Evolutionary conservation across 2,113 vertebrate species (phyloP).

Genomic region (Hippocampus guttulatus): DNA sequence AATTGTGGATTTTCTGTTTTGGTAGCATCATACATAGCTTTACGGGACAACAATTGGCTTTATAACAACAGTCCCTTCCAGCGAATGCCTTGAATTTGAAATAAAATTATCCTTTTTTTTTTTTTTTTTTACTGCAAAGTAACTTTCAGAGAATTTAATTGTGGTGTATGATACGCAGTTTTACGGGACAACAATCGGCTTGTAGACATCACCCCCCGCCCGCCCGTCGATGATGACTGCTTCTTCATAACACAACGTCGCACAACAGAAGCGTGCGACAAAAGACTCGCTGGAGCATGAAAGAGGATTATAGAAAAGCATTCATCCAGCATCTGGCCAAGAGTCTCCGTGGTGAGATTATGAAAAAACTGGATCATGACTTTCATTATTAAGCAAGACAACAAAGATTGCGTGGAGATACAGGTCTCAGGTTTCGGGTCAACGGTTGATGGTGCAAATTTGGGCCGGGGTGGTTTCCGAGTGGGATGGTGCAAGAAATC

Average conservation of each 20-base stretch:
- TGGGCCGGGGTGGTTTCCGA: not conserved
- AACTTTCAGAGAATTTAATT: not conserved
- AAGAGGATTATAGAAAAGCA: not conserved
- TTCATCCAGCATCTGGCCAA: not conserved
- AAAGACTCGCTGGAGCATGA: conserved; percentile 4
- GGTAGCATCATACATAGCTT: too few species aligned
- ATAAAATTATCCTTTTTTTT: too few species aligned
- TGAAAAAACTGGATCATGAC: not conserved
- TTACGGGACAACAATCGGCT: not conserved
- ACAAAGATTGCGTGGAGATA: not conserved
- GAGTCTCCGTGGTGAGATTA: not conserved
- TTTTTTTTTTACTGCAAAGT: too few species aligned
- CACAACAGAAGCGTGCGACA: not conserved
- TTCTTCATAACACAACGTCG: not conserved
- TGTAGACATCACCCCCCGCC: too few species aligned
- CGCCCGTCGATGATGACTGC: not conserved
- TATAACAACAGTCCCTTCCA: too few species aligned
- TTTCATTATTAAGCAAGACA: not conserved
- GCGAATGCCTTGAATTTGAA: too few species aligned
- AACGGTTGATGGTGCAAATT: not conserved
- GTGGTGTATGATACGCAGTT: not conserved
- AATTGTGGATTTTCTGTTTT: not conserved
- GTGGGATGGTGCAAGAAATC: not conserved
- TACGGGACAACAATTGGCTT: too few species aligned
- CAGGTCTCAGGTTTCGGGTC: not conserved